These are phyloP conservation scores for Ophion ellenae DNA, from an alignment of 2,888 invertebrate species.

Conservation along the genomic window DNA sequence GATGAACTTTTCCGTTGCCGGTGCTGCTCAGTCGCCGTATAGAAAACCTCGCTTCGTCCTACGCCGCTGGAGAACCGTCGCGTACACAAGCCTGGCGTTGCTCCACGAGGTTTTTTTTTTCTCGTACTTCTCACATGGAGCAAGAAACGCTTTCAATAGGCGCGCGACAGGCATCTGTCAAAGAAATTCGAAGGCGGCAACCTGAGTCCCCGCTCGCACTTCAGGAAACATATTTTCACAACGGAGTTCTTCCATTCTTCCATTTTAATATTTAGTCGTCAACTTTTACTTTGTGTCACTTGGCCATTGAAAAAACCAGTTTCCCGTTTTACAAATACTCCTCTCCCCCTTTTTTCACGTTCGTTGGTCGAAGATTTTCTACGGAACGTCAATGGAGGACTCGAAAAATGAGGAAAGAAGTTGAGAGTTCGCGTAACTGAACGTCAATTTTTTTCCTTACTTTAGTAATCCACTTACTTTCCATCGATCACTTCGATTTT, in stretches of 20 bases:
- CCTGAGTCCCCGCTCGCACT: neutral
- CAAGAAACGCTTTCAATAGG: conserved; percentile 31
- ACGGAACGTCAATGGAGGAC: neutral
- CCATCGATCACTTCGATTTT: neutral
- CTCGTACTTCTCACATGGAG: conserved; percentile 1
- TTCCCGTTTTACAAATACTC: neutral
- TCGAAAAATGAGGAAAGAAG: neutral
- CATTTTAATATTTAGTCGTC: conserved; percentile 3
- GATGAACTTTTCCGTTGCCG: conserved; percentile 43
- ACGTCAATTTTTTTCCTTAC: neutral
- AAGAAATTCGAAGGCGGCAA: neutral
- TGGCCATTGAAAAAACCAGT: conserved; percentile 5
- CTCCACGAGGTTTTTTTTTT: conserved; percentile 19
- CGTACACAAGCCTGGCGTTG: conserved; percentile 25
- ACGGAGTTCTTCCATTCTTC: neutral
- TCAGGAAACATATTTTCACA: conserved; percentile 20
- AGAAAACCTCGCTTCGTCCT: conserved; percentile 12
- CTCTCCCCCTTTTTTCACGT: neutral
- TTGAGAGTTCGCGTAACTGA: neutral
- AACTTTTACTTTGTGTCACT: conserved; percentile 10
- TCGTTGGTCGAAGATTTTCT: neutral
- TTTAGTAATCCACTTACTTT: neutral
- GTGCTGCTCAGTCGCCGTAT: conserved; percentile 29
- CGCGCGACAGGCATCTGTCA: conserved; percentile 16
- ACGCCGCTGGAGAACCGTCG: conserved; percentile 36